phyloP scores from a whole-genome alignment of 2,797 vertebrate species.

The Aselliscus stoliczkanus region DNA sequence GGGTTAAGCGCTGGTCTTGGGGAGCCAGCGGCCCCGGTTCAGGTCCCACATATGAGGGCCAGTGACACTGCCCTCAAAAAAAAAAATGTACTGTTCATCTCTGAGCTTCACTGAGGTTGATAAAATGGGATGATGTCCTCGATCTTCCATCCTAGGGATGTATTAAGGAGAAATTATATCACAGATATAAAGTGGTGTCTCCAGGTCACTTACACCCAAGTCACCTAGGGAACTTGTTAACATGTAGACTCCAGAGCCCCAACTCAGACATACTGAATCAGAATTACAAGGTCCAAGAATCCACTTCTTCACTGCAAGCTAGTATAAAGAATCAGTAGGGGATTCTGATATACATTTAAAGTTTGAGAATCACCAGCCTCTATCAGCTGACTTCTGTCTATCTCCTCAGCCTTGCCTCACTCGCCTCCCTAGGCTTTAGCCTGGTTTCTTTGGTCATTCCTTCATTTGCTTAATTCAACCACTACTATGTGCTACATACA shows the following conservation, averaged over 20 bases:
- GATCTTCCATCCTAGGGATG: neutral
- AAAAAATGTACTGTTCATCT: slow-evolving; percentile 13
- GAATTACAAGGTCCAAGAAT: neutral
- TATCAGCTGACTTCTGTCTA: neutral
- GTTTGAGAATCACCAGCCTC: neutral
- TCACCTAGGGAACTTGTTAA: slow-evolving; percentile 29
- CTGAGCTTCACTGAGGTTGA: slow-evolving; percentile 28
- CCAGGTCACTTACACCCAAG: neutral
- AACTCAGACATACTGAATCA: slow-evolving; percentile 12
- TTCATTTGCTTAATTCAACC: neutral
- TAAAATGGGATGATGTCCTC: neutral
- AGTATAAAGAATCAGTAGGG: neutral
- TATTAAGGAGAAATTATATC: slow-evolving; percentile 10
- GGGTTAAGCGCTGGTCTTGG: no score
- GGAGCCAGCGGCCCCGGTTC: no score
- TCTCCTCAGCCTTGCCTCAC: neutral
- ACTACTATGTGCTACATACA: neutral
- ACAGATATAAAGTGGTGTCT: slow-evolving; percentile 7
- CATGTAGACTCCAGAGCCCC: neutral
- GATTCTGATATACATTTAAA: neutral
- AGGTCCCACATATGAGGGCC: no score
- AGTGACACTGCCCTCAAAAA: no score
- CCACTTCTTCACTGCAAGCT: neutral
- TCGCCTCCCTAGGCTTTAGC: neutral
- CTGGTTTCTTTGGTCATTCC: neutral